These are phyloP conservation scores for Pituophis catenifer DNA, from an alignment of 2,113 vertebrate genomes.

Conservation along the genomic window DNA sequence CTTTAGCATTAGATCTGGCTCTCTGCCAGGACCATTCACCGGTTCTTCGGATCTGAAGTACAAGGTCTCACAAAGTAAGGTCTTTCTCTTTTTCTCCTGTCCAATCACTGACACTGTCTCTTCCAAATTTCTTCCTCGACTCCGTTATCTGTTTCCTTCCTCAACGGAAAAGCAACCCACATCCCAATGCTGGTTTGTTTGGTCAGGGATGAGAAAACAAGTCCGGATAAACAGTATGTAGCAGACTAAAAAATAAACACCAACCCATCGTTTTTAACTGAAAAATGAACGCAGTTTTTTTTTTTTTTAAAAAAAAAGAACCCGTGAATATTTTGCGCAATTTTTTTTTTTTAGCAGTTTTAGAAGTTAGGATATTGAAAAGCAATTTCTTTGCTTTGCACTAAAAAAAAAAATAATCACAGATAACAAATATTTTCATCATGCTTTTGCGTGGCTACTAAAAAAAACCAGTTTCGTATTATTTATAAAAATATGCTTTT, in stretches of 20 bases:
- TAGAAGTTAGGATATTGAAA: not conserved
- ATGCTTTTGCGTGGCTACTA: not conserved
- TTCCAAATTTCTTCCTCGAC: conserved; percentile 53
- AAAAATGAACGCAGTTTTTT: conserved; percentile 34
- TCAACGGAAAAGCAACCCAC: conserved; percentile 39
- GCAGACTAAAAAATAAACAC: conserved; percentile 30
- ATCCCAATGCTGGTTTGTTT: conserved; percentile 38
- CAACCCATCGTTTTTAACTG: not conserved
- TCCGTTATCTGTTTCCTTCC: conserved; percentile 66
- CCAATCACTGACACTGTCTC: conserved; percentile 24
- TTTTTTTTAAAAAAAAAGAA: not conserved
- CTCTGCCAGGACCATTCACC: conserved; percentile 42
- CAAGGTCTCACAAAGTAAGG: conserved; percentile 50
- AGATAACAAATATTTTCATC: not conserved
- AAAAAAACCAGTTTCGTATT: not conserved
- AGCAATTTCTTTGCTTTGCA: not conserved
- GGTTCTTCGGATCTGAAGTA: conserved; percentile 43
- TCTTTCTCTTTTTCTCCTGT: conserved; percentile 10
- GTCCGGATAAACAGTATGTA: conserved; percentile 61
- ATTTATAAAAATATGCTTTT: not conserved
- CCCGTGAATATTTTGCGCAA: conserved; percentile 33
- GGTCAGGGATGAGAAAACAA: conserved; percentile 55
- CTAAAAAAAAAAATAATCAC: not conserved
- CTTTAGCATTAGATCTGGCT: conserved; percentile 28
- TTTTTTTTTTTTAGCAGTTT: not conserved